Conservation (phyloP, 2,888 invertebrate species). For the Hydropsyche betteni region DNA sequence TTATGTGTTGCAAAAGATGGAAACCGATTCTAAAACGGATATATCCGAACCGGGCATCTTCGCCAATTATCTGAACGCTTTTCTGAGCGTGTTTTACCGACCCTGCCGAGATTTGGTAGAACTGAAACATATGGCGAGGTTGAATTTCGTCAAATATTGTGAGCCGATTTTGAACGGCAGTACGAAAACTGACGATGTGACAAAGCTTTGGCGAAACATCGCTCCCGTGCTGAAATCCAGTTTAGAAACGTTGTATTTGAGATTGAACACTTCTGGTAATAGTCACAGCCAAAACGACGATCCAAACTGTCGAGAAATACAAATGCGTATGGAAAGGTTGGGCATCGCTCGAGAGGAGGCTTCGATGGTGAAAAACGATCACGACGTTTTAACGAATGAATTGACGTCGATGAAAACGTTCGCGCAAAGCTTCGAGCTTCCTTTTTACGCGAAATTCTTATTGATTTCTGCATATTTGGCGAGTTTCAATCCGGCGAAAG, state of each 20-base stretch:
- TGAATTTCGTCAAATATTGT: constrained; percentile 79
- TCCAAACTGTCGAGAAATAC: constrained; percentile 37
- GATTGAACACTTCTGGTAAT: constrained; percentile 62
- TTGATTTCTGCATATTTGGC: constrained; percentile 91
- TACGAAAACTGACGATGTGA: constrained; percentile 70
- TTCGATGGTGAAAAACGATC: constrained; percentile 53
- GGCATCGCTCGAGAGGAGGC: constrained; percentile 41
- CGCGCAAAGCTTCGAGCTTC: constrained; percentile 79
- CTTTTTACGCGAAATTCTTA: constrained; percentile 89
- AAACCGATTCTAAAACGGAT: constrained; percentile 56
- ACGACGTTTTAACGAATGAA: constrained; percentile 61
- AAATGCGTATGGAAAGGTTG: constrained; percentile 45
- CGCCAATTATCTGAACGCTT: constrained; percentile 80
- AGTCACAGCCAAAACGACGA: constrained; percentile 53
- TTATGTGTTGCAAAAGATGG: constrained; percentile 55
- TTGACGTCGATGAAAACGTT: constrained; percentile 65
- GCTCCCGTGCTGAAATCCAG: constrained; percentile 78
- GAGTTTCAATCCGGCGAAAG: constrained; percentile 89
- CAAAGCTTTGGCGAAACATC: constrained; percentile 82
- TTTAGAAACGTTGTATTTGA: constrained; percentile 79
- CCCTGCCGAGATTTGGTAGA: constrained; percentile 88
- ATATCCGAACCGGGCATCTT: constrained; percentile 70
- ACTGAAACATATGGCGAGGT: constrained; percentile 80
- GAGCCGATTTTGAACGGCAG: constrained; percentile 78
- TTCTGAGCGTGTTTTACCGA: constrained; percentile 84